Evolutionary conservation across 2,113 vertebrate species (phyloP), one percentile per base, ranked within the genome.

Genomic region (Nycticryphes semicollaris): DNA sequence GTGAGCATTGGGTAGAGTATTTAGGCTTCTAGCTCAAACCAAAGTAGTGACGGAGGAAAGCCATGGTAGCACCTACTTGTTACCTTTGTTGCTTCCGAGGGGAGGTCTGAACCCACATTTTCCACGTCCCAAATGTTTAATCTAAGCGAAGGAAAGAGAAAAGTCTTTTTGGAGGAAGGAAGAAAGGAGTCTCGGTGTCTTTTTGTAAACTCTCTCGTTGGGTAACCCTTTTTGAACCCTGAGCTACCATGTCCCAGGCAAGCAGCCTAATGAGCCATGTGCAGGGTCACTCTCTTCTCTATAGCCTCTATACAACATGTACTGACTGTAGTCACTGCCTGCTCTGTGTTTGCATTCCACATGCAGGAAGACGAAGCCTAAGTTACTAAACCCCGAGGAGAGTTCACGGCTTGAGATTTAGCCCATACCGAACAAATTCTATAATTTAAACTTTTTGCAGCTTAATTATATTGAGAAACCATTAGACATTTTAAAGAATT

Each of bases 401-500:
- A 83, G 72, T 62, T 86, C 85, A 88, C 0, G 0, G 33, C 64
- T 80, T 92, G 47, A 94, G 50, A 90, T 57, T 75, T 90, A 87
- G 70, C 31, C 75, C 56, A 57, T 13, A 88, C 15, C 5, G 23
- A 94, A 70, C 41, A 88, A 87, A 89, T 50, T 83, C 81, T 62
- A 54, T 50, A 72, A 84, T 68, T 53, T 74, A 80, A 93, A 94
- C 27, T 83, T 95, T 94, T 73, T 81, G 51, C 69, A 66, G 54
- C n/a, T 92, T 89, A 84, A 85, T 93, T 94, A 89, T 91, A 63
- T 22, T 30, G 48, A 88, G 78, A 88, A 91, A 83, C 41, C 83
- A 88, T 93, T 73, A 93, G 35, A 86, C 68, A 35, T 87, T 79
- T 90, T 81, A 75, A 96, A 95, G 77, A 90, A 96, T 96, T 84